Conservation (phyloP, 2,888 invertebrate species). For the Octodonta nipae region DNA sequence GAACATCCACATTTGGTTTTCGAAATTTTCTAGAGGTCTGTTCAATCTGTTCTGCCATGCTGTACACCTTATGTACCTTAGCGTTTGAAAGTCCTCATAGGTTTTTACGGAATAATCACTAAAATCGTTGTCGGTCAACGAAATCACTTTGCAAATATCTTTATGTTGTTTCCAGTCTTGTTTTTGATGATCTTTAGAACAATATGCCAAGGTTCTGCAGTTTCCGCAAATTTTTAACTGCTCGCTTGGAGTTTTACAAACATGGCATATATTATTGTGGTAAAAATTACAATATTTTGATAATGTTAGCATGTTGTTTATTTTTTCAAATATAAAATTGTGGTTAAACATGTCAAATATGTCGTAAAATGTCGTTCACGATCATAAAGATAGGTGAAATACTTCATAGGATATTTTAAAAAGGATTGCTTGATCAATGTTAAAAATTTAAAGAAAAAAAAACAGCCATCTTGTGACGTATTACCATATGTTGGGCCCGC, state of each 20-base stretch:
- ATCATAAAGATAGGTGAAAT: too few species aligned
- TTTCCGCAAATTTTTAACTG: constrained; percentile 46
- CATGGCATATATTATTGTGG: constrained; percentile 18
- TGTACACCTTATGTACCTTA: constrained; percentile 10
- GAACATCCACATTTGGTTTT: constrained; percentile 26
- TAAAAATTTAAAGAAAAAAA: too few species aligned
- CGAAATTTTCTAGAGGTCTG: constrained; percentile 17
- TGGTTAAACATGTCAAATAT: too few species aligned
- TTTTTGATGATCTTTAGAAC: constrained; percentile 65
- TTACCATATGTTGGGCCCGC: too few species aligned
- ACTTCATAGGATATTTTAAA: too few species aligned
- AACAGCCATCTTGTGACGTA: too few species aligned
- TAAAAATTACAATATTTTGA: constrained; percentile 10
- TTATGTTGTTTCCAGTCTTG: constrained; percentile 68
- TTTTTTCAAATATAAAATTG: too few species aligned
- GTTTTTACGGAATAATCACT: constrained; percentile 5
- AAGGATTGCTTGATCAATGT: too few species aligned
- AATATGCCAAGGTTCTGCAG: constrained; percentile 62
- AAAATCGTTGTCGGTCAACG: constrained; percentile 9
- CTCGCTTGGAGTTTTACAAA: constrained; percentile 16
- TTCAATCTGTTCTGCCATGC: constrained; percentile 16
- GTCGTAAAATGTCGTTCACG: too few species aligned
- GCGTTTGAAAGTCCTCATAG: constrained; percentile 9
- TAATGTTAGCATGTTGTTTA: background rate
- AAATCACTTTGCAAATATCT: constrained; percentile 37